phyloP scores from a whole-genome alignment of 2,113 vertebrate species.

The Hypocryptadius cinnamomeus region DNA sequence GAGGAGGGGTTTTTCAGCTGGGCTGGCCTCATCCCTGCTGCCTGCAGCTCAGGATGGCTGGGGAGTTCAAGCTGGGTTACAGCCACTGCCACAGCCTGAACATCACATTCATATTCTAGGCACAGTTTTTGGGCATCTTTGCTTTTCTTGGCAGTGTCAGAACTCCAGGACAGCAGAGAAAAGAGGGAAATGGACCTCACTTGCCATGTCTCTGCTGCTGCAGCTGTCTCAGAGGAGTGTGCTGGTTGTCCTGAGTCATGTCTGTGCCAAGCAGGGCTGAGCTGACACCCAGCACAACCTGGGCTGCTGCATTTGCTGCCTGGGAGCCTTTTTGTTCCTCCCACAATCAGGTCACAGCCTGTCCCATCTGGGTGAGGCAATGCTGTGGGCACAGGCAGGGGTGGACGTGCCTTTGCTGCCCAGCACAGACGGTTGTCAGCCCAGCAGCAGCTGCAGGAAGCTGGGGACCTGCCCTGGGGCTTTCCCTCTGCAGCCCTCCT shows the following conservation, averaged over 20 bases:
- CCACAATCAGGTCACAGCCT: not conserved
- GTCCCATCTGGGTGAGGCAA: not conserved
- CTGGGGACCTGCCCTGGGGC: not conserved
- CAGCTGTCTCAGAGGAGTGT: not conserved
- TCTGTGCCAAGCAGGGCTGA: not conserved
- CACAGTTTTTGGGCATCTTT: conserved; percentile 14
- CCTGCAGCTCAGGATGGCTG: not conserved
- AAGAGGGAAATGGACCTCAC: not conserved
- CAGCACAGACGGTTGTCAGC: rapidly evolving
- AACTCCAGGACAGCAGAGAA: not conserved
- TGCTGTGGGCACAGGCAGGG: not conserved
- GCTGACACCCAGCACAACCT: not conserved
- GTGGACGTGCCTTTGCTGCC: not conserved
- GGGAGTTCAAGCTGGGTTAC: conserved; percentile 19
- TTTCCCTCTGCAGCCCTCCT: not conserved
- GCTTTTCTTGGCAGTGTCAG: not conserved
- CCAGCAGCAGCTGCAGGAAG: not conserved
- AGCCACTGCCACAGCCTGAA: not conserved
- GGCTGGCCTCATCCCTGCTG: not conserved
- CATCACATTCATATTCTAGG: not conserved
- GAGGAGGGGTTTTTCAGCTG: not conserved
- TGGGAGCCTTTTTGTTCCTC: not conserved
- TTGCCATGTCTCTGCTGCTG: not conserved
- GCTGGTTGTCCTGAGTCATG: not conserved
- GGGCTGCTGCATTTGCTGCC: not conserved